Conservation (phyloP, 2,888 invertebrate species). For the Brachyopa scutellaris region DNA sequence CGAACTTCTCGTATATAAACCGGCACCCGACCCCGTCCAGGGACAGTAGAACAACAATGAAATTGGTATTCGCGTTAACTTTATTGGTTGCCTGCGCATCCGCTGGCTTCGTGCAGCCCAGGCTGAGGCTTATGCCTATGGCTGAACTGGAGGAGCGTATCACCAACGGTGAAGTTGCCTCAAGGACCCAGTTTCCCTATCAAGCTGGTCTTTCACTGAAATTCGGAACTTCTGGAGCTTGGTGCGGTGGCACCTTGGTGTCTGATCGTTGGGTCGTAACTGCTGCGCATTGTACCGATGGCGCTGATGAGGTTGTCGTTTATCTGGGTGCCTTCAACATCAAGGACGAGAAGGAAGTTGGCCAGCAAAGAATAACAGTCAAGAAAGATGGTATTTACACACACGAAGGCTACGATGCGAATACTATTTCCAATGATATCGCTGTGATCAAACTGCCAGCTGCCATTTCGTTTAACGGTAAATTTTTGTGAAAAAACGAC, state of each 20-base stretch:
- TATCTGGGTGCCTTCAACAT: constrained; percentile 73
- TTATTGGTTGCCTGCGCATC: constrained; percentile 65
- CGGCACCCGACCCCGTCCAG: no score
- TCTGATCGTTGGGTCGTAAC: constrained; percentile 74
- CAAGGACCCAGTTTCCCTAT: constrained; percentile 71
- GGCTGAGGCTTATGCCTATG: constrained; percentile 15
- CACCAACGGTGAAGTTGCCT: constrained; percentile 73
- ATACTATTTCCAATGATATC: constrained; percentile 75
- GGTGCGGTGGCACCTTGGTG: constrained; percentile 76
- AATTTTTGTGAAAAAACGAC: not conserved
- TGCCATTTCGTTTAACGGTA: constrained; percentile 71
- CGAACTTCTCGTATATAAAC: no score
- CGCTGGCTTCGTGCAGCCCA: constrained; percentile 62
- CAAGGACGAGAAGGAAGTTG: constrained; percentile 61
- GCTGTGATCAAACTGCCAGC: constrained; percentile 75
- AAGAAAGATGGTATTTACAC: constrained; percentile 68
- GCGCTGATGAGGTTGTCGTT: constrained; percentile 67
- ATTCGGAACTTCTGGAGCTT: no score
- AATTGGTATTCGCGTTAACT: constrained; percentile 67
- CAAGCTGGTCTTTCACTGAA: constrained; percentile 53
- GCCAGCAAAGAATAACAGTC: constrained; percentile 68
- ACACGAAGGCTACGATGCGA: constrained; percentile 73
- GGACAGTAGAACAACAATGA: constrained; percentile 69
- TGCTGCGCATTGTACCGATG: constrained; percentile 76
- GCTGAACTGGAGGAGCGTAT: constrained; percentile 67